phyloP scores from a whole-genome alignment of 2,113 vertebrate species.

The Oncorhynchus nerka region DNA sequence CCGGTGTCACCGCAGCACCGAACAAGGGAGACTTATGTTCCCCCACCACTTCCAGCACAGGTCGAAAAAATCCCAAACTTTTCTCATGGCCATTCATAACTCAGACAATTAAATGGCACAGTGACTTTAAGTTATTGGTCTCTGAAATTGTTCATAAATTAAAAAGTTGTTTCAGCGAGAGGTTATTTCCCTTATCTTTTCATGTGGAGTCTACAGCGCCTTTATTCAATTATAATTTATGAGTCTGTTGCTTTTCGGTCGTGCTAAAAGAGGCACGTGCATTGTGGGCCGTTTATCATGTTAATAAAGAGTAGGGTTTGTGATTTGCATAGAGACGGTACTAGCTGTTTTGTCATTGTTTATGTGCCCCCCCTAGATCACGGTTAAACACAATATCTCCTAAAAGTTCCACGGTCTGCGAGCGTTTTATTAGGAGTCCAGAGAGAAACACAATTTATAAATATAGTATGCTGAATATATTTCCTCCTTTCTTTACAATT shows the following conservation, averaged over 20 bases:
- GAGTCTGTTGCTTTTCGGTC: slow-evolving; percentile 23
- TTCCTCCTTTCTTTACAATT: slow-evolving; percentile 1
- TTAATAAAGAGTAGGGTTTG: slow-evolving; percentile 38
- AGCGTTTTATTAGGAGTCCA: background rate
- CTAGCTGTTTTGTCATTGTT: slow-evolving; percentile 16
- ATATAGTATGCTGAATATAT: background rate
- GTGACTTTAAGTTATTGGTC: slow-evolving; percentile 38
- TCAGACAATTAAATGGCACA: slow-evolving; percentile 38
- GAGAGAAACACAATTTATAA: background rate
- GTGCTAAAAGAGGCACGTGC: slow-evolving; percentile 23
- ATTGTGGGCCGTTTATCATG: slow-evolving; percentile 9
- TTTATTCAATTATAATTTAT: slow-evolving; percentile 55
- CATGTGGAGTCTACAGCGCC: slow-evolving; percentile 29
- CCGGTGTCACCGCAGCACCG: slow-evolving; percentile 5
- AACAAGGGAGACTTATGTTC: slow-evolving; percentile 60
- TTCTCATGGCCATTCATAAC: slow-evolving; percentile 17
- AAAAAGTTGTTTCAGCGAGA: slow-evolving; percentile 32
- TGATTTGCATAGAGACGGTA: slow-evolving; percentile 24
- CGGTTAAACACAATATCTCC: background rate
- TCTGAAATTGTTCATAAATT: slow-evolving; percentile 56
- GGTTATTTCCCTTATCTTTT: slow-evolving; percentile 55
- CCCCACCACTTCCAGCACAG: slow-evolving; percentile 29
- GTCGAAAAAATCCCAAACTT: slow-evolving; percentile 43
- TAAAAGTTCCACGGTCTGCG: too few species aligned
- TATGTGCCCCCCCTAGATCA: background rate